Evolutionary conservation across 2,113 vertebrate genomes (phyloP).

Genomic region (Labeo rohita): DNA sequence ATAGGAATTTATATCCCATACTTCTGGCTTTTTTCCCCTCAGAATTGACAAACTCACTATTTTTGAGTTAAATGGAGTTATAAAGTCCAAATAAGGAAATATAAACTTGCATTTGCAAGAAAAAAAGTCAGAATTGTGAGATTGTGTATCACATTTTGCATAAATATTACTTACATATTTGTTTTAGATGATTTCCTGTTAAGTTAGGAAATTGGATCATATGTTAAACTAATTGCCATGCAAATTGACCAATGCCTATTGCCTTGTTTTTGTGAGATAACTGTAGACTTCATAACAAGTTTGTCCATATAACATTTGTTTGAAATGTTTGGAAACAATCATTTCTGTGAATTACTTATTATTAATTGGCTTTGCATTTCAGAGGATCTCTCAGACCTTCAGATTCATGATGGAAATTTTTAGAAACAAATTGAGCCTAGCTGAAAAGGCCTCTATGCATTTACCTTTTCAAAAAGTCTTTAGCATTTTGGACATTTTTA

Average conservation of each 20-base stretch:
- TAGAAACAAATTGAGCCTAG: neutral
- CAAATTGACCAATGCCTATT: neutral
- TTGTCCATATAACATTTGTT: neutral
- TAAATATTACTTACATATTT: neutral
- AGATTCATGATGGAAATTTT: neutral
- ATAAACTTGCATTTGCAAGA: no score
- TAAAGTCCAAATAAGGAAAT: no score
- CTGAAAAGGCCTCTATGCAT: neutral
- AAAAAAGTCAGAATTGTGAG: no score
- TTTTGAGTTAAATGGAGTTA: no score
- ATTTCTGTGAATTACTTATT: neutral
- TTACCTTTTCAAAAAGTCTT: neutral
- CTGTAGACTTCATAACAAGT: neutral
- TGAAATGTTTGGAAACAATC: neutral
- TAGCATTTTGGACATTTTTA: neutral
- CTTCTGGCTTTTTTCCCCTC: no score
- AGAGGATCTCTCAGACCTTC: neutral
- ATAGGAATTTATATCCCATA: no score
- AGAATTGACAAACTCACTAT: no score
- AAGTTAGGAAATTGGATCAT: neutral
- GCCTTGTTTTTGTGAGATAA: neutral
- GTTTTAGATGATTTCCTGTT: neutral
- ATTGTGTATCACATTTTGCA: neutral
- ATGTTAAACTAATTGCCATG: neutral
- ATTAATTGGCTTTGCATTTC: neutral